These are phyloP conservation scores for Xylophagus ater DNA, from an alignment of 2,888 invertebrate genomes.

Conservation along the genomic window DNA sequence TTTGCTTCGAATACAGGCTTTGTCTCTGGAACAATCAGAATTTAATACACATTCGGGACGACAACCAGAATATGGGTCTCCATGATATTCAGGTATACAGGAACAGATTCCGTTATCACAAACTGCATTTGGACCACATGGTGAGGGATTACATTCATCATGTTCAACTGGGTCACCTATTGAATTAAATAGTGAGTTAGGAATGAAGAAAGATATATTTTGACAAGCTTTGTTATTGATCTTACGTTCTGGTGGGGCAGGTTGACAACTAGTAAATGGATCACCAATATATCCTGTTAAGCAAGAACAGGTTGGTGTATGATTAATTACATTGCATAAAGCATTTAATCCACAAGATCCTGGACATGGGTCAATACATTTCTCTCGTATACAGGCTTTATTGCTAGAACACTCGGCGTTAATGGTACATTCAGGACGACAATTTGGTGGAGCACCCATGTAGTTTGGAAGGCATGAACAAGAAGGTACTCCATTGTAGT, in stretches of 20 bases:
- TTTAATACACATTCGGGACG: conserved; percentile 63
- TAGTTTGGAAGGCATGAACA: conserved; percentile 56
- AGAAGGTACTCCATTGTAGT: conserved; percentile 48
- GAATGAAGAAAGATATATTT: conserved; percentile 30
- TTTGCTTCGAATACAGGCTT: conserved; percentile 60
- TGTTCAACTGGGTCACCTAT: conserved; percentile 15
- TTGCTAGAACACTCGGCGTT: conserved; percentile 59
- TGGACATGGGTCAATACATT: conserved; percentile 59
- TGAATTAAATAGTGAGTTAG: not conserved
- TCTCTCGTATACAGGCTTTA: conserved; percentile 58
- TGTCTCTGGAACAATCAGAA: conserved; percentile 54
- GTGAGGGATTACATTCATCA: conserved; percentile 59
- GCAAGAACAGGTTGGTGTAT: conserved; percentile 57
- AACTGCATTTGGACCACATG: conserved; percentile 54
- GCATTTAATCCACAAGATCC: conserved; percentile 58
- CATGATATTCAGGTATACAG: conserved; percentile 55
- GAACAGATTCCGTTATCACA: conserved; percentile 58
- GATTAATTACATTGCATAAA: conserved; percentile 52
- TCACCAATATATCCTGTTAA: conserved; percentile 47
- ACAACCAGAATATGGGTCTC: conserved; percentile 55
- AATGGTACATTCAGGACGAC: conserved; percentile 58
- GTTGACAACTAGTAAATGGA: conserved; percentile 57
- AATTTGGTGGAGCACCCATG: conserved; percentile 58
- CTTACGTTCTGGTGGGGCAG: conserved; percentile 29
- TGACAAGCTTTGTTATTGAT: conserved; percentile 38